Base-by-base conservation (phyloP, 2,113 vertebrate species). In the Onychostoma macrolepis region DNA sequence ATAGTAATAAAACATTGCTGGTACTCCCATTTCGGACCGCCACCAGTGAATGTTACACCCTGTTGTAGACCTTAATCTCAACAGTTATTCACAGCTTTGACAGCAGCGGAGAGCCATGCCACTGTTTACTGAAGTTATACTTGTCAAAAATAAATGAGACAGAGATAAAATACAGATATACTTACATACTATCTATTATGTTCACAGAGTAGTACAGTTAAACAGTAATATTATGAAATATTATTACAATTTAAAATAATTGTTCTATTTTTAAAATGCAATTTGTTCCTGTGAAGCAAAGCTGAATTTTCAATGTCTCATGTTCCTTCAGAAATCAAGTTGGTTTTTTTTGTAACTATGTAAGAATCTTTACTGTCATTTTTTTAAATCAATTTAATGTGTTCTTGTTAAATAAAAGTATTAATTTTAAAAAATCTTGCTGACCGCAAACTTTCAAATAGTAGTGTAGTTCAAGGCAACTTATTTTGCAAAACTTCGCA, bases 1-100 rank as follows among this genome's bases (percentile, higher is more conserved):
- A 45, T 13, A 28, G 26, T 78, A 86, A 87, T 89, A 90, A 89
- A 90, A 90, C 43, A 84, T 50, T 38, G 43, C 65, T 79, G 83
- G 12, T 21, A 33, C 61, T 89, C 84, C 71, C 83, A n/a, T 76
- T 79, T 74, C 28, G 33, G n/a, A 28, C 75, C 28, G 53, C 50
- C 72, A 80, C 48, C 19, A 12, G 17, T 80, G 78, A 76, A 45
- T 45, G 71, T 45, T 28, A 38, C 50, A 45, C 45, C n/a, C n/a
- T 63, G 38, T 41, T 82, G 33, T 83, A 21, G 15, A 41, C 15
- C 33, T 33, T 17, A 76, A 72, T 45, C 26, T 10, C 19, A 36
- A 15, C 15, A 38, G 2, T 82, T 72, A 83, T 79, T 76, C 65
- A 76, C 43, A 50, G 41, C 72, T 45, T 50, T 56, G 78, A 61